phyloP scores from a whole-genome alignment of 2,888 invertebrate species.

The Acanthopleura granulata region DNA sequence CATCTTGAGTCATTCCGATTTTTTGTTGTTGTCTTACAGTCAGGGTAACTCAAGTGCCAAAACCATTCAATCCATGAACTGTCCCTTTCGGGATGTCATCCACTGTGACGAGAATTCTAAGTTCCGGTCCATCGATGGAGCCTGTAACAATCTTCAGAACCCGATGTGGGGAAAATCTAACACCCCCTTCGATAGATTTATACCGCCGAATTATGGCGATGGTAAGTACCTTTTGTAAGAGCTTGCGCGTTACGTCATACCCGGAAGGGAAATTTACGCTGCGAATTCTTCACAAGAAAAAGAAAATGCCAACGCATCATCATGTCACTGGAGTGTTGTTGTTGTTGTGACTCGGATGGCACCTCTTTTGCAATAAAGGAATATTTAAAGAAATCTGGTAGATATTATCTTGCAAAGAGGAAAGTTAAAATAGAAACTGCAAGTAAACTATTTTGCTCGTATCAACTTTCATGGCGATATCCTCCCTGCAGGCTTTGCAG shows the following conservation, averaged over 20 bases:
- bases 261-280: no score
- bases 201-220: slow-evolving; percentile 38
- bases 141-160: slow-evolving; percentile 39
- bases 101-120: slow-evolving; percentile 26
- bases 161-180: slow-evolving; percentile 40
- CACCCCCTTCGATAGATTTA: slow-evolving; percentile 39
- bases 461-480: no score
- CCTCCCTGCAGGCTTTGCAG: no score
- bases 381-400: no score
- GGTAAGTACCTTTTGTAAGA: slow-evolving; percentile 34
- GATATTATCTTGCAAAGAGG: no score
- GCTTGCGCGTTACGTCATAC: not conserved
- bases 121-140: slow-evolving; percentile 39
- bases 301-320: no score
- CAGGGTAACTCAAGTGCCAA: not conserved
- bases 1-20: no score
- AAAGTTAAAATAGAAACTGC: no score
- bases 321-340: not conserved
- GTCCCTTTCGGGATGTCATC: not conserved
- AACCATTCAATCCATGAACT: not conserved
- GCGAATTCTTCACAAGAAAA: no score
- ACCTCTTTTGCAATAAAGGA: not conserved
- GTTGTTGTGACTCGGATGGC: no score
- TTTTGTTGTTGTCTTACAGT: no score
- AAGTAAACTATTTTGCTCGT: no score